A percentile compares a stretch with the other conserved stretches of the same genome.
These are phyloP conservation scores for Formica exsecta DNA, from an alignment of 1,140 invertebrate genomes.

Conservation along the genomic window DNA sequence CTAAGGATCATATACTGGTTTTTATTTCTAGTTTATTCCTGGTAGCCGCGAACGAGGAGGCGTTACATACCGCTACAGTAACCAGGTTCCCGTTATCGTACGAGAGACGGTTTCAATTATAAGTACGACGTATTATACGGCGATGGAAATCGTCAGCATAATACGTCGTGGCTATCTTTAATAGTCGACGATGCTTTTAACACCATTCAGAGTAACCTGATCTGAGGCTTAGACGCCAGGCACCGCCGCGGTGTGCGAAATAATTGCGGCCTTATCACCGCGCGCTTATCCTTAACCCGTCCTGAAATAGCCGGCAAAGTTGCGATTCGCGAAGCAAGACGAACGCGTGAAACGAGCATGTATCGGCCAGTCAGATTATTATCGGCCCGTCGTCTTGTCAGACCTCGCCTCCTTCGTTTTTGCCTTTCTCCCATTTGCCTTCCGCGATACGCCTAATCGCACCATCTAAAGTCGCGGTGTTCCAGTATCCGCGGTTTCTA, in stretches of 20 bases:
- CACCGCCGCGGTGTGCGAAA: not conserved
- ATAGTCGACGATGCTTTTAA: slow-evolving; percentile 37
- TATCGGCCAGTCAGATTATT: slow-evolving; percentile 45
- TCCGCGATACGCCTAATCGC: slow-evolving; percentile 50
- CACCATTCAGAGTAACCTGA: slow-evolving; percentile 13
- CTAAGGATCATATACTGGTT: not conserved
- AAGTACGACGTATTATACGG: slow-evolving; percentile 21
- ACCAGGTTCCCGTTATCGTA: slow-evolving; percentile 45
- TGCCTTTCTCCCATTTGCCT: slow-evolving; percentile 34
- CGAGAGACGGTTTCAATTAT: slow-evolving; percentile 22
- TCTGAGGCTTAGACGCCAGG: slow-evolving; percentile 23
- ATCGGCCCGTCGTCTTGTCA: slow-evolving; percentile 39
- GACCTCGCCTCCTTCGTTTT: slow-evolving; percentile 43
- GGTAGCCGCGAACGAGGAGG: not conserved
- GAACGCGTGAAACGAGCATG: slow-evolving; percentile 44
- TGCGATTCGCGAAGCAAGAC: slow-evolving; percentile 34
- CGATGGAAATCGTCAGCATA: not conserved
- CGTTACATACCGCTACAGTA: not conserved
- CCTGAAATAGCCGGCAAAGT: slow-evolving; percentile 9
- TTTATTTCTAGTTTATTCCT: slow-evolving; percentile 13
- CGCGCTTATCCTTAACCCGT: slow-evolving; percentile 24
- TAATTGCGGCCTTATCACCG: slow-evolving; percentile 49
- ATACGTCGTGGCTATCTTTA: slow-evolving; percentile 23
- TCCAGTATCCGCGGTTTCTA: slow-evolving; percentile 22
- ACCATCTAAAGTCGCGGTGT: slow-evolving; percentile 42